Conservation (phyloP, 2,888 invertebrate species). For the Dasypogon diadema region DNA sequence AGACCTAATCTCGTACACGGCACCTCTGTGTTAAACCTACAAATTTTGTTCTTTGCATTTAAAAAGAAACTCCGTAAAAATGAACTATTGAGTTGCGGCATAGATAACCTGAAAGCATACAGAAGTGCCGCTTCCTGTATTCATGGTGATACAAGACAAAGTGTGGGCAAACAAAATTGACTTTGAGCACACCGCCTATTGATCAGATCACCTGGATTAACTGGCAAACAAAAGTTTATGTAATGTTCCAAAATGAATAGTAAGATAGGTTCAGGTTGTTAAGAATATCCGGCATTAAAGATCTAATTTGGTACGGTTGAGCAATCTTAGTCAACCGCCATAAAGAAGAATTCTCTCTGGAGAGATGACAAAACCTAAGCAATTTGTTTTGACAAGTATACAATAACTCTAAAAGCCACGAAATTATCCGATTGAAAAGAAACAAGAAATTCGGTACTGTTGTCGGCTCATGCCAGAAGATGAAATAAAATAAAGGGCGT, state of each 20-base stretch:
- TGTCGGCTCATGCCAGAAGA: slow-evolving; percentile 14
- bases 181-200: neutral
- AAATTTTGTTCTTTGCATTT: too few relatives aligned
- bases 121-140: neutral
- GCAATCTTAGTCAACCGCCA: slow-evolving; percentile 26
- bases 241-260: neutral
- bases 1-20: too few relatives aligned
- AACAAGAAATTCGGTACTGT: slow-evolving; percentile 19
- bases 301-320: slow-evolving; percentile 31
- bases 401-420: slow-evolving; percentile 22
- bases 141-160: neutral
- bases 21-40: too few relatives aligned
- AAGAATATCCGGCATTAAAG: slow-evolving; percentile 18
- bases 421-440: slow-evolving; percentile 30
- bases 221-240: neutral
- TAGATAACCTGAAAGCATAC: neutral
- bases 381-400: slow-evolving; percentile 32
- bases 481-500: slow-evolving; percentile 31
- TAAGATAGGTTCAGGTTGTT: slow-evolving; percentile 18
- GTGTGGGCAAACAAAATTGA: neutral
- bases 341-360: slow-evolving; percentile 34
- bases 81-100: too few relatives aligned
- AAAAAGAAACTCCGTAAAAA: too few relatives aligned
- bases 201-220: neutral
- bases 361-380: slow-evolving; percentile 29